phyloP scores from a whole-genome alignment of 2,113 vertebrate species.

The Channa maculata region DNA sequence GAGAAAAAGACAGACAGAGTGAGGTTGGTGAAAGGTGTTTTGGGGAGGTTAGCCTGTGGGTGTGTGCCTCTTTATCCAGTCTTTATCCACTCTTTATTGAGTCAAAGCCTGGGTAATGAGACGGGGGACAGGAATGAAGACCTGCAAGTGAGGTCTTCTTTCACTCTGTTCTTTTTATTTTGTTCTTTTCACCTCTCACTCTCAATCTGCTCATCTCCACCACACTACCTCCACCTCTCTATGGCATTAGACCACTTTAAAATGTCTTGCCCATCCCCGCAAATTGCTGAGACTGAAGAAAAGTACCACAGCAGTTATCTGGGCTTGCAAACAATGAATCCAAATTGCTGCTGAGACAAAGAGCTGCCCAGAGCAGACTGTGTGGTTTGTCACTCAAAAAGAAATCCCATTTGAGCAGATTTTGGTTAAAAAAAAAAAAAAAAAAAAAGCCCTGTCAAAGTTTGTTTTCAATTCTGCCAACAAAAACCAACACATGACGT shows the following conservation, averaged over 20 bases:
- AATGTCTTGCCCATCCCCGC: constrained; percentile 63
- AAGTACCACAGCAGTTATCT: constrained; percentile 64
- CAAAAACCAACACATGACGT: background rate
- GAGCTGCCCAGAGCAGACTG: constrained; percentile 60
- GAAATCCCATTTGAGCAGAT: constrained; percentile 33
- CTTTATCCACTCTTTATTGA: constrained; percentile 82
- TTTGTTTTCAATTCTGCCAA: background rate
- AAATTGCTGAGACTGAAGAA: constrained; percentile 65
- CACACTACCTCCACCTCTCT: constrained; percentile 60
- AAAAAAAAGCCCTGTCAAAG: constrained; percentile 13
- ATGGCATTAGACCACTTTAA: constrained; percentile 73
- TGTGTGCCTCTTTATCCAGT: constrained; percentile 77
- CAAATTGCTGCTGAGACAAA: constrained; percentile 66
- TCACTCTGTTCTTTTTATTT: constrained; percentile 68
- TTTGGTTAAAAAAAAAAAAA: background rate
- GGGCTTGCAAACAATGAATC: constrained; percentile 72
- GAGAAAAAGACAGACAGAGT: constrained; percentile 25
- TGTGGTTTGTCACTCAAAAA: constrained; percentile 68
- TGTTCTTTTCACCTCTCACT: constrained; percentile 72
- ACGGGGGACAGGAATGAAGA: constrained; percentile 76
- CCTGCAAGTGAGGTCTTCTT: constrained; percentile 68
- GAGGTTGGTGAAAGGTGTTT: constrained; percentile 56
- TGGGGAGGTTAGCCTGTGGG: constrained; percentile 40
- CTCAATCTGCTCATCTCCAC: constrained; percentile 62
- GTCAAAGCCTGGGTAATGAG: constrained; percentile 80